Evolutionary conservation across 2,888 invertebrate species (phyloP).

Genomic region (Heliconius charithonia): DNA sequence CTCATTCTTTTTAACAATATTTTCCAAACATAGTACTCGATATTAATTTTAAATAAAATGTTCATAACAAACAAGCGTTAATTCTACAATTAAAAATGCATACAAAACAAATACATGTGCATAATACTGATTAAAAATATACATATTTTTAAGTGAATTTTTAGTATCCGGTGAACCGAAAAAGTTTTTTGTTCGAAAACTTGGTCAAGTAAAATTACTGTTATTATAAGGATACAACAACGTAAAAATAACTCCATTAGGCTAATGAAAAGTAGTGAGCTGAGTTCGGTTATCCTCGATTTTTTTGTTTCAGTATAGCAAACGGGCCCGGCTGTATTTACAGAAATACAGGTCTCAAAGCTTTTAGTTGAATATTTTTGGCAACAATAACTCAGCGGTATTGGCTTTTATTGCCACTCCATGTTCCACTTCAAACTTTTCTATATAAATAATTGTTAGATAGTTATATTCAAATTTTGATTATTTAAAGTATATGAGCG

Average conservation of each 20-base stretch:
- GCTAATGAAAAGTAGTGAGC: slow-evolving; percentile 41
- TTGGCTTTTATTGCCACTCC: slow-evolving; percentile 21
- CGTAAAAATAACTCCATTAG: slow-evolving; percentile 40
- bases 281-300: slow-evolving; percentile 23
- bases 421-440: slow-evolving; percentile 18
- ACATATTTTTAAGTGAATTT: not conserved
- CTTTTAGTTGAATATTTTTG: slow-evolving; percentile 34
- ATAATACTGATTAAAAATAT: not conserved
- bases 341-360: slow-evolving; percentile 34
- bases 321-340: slow-evolving; percentile 33
- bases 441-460: not conserved
- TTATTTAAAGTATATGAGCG: not conserved
- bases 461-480: not conserved
- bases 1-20: not conserved
- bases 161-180: not conserved
- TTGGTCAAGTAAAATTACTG: slow-evolving; percentile 7
- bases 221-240: slow-evolving; percentile 3
- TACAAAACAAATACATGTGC: not conserved
- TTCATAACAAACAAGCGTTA: not conserved
- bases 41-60: not conserved
- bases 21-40: not conserved
- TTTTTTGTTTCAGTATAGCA: slow-evolving; percentile 38
- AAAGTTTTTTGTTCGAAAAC: not conserved
- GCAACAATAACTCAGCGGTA: slow-evolving; percentile 31
- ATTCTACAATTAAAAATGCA: not conserved